Evolutionary conservation across 92 coral and sea anemone species (phyloP).

Genomic region (Umimayanthus kanabou): DNA sequence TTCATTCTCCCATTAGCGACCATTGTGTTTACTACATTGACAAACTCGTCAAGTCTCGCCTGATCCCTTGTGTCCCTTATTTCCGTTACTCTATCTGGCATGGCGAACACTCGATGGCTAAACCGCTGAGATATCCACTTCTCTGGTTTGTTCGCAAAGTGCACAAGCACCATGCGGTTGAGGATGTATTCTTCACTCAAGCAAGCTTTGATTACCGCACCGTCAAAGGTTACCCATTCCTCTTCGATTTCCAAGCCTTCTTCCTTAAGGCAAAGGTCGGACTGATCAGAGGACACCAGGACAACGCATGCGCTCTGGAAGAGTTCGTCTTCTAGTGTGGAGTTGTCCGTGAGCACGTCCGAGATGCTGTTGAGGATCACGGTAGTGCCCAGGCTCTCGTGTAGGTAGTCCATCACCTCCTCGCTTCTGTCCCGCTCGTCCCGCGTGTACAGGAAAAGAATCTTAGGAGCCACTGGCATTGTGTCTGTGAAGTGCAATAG

Average conservation of each 20-base stretch:
- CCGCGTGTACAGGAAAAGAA: conserved; percentile 37
- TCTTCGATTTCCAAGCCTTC: conserved; percentile 29
- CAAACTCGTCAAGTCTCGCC: conserved; percentile 34
- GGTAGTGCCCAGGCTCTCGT: conserved; percentile 29
- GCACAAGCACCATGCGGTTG: conserved; percentile 30
- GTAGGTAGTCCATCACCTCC: conserved; percentile 42
- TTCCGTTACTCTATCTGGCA: conserved; percentile 11
- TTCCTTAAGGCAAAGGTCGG: conserved; percentile 24
- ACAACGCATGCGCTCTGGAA: conserved; percentile 45
- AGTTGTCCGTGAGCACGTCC: conserved; percentile 36
- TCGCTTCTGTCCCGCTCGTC: conserved; percentile 46
- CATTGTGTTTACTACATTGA: conserved; percentile 26
- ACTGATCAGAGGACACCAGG: conserved; percentile 32
- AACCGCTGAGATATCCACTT: conserved; percentile 41
- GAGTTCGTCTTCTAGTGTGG: conserved; percentile 42
- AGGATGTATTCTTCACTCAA: conserved; percentile 31
- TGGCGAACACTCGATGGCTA: conserved; percentile 27
- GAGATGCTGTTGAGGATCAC: conserved; percentile 42
- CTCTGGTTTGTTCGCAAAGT: conserved; percentile 32
- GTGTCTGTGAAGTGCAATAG: neutral
- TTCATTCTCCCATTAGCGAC: conserved; percentile 20
- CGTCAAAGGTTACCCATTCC: conserved; percentile 25
- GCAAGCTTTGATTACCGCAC: conserved; percentile 39
- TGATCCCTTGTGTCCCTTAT: conserved; percentile 27
- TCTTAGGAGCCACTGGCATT: conserved; percentile 20